A percentile compares a stretch with the other conserved stretches of the same genome.
phyloP scores from a whole-genome alignment of 2,888 invertebrate species.

The Stegophylla sp. region DNA sequence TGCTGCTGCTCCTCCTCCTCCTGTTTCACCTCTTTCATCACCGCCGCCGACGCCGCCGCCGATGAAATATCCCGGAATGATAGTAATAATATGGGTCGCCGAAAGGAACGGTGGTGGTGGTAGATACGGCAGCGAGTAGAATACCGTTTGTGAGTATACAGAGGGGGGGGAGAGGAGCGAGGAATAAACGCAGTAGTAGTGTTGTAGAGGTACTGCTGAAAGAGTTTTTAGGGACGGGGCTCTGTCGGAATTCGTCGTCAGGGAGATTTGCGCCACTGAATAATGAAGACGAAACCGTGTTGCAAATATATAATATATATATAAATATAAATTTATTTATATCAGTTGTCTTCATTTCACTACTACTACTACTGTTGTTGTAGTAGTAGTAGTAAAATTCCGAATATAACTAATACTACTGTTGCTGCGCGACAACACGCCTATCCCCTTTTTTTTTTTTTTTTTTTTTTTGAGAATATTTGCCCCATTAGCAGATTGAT shows the following conservation, averaged over 20 bases:
- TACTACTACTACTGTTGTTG: too few species aligned
- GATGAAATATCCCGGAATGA: slow-evolving; percentile 12
- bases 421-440: too few species aligned
- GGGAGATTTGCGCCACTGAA: slow-evolving; percentile 12
- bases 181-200: not conserved
- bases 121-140: not conserved
- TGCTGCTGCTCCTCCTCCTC: too few species aligned
- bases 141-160: not conserved
- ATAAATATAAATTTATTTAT: too few species aligned
- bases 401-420: too few species aligned
- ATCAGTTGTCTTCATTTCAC: too few species aligned
- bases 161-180: not conserved
- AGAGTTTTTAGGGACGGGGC: slow-evolving; percentile 26
- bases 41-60: not conserved
- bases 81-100: slow-evolving; percentile 15
- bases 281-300: not conserved
- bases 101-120: slow-evolving; percentile 1
- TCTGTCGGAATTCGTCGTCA: slow-evolving; percentile 22
- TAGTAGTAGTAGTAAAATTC: too few species aligned
- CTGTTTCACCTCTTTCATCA: slow-evolving; percentile 32
- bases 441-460: not conserved
- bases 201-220: too few species aligned
- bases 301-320: too few species aligned
- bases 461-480: slow-evolving; percentile 12
- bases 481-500: slow-evolving; percentile 57